phyloP scores from a whole-genome alignment of 2,797 vertebrate species.

The Coreius guichenoti region DNA sequence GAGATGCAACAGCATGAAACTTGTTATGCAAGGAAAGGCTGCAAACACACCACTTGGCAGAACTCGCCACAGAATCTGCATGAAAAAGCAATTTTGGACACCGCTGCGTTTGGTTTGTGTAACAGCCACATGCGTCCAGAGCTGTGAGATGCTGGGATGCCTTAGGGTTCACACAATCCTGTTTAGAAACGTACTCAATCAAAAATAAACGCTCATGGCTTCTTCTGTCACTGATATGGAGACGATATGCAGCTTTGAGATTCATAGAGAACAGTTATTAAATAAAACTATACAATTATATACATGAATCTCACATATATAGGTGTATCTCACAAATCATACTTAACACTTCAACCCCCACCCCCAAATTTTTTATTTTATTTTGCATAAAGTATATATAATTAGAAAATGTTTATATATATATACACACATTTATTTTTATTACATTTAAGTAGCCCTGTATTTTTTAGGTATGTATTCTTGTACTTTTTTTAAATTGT shows the following conservation, averaged over 20 bases:
- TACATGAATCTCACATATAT: neutral
- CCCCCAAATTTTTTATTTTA: neutral
- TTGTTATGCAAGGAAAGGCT: constrained; percentile 19
- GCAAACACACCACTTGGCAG: neutral
- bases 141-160: constrained; percentile 13
- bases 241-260: neutral
- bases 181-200: neutral
- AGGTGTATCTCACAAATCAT: neutral
- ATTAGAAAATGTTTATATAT: no score
- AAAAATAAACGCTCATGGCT: neutral
- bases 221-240: neutral
- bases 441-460: accelerated
- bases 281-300: neutral
- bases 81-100: neutral
- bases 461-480: no score
- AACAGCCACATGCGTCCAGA: neutral
- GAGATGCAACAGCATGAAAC: constrained; percentile 22
- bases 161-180: neutral
- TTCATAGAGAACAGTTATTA: neutral
- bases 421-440: no score
- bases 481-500: no score
- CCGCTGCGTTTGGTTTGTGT: neutral
- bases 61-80: neutral
- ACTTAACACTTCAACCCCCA: neutral
- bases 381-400: neutral